Conservation (phyloP, 2,113 vertebrate species). For the Dolichotis patagonum region DNA sequence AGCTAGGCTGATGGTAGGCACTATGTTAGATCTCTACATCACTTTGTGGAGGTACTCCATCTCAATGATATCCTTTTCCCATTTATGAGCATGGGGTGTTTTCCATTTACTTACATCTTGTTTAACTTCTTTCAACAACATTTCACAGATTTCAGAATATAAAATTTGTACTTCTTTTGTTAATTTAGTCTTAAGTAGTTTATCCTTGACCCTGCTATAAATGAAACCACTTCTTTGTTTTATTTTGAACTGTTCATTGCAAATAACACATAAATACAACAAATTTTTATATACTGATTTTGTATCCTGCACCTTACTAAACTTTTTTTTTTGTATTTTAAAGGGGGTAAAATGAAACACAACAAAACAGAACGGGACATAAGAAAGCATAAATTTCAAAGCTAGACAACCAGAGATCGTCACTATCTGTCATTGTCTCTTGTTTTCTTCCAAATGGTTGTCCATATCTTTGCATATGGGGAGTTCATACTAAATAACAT, state of each 20-base stretch:
- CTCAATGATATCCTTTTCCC: neutral
- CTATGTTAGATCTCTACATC: neutral
- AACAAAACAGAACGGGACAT: too few relatives aligned
- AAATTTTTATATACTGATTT: conserved; percentile 2
- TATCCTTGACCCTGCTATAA: neutral
- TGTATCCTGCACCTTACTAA: neutral
- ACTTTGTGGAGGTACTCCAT: neutral
- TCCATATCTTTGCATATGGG: too few relatives aligned
- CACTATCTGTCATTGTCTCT: too few relatives aligned
- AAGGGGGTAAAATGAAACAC: too few relatives aligned
- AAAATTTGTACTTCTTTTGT: conserved; percentile 25
- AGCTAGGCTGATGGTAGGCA: neutral
- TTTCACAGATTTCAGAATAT: neutral
- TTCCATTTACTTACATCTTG: neutral
- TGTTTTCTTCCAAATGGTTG: too few relatives aligned
- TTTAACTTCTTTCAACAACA: conserved; percentile 23
- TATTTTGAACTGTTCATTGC: neutral
- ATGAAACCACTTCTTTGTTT: neutral
- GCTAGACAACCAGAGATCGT: too few relatives aligned
- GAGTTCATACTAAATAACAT: too few relatives aligned
- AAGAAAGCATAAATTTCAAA: too few relatives aligned
- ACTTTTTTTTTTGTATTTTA: too few relatives aligned
- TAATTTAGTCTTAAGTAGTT: conserved; percentile 25
- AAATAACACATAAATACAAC: neutral
- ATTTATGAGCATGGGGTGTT: neutral